Conservation (phyloP, 2,797 vertebrate genomes). For the Coregonus sp. region DNA sequence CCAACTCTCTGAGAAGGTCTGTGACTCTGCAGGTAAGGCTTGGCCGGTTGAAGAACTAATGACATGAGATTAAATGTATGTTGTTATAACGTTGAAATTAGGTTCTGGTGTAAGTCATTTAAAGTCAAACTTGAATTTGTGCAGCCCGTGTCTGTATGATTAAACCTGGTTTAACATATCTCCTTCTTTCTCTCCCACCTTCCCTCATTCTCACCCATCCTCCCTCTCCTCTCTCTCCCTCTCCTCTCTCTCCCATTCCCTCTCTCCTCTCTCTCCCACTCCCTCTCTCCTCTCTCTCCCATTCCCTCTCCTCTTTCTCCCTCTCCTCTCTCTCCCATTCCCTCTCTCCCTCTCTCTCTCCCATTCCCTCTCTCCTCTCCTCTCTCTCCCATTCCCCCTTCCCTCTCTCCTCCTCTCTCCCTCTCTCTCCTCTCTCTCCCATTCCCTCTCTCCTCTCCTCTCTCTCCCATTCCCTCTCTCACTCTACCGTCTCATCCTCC, state of each 20-base stretch:
- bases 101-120: not conserved
- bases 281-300: too few relatives aligned
- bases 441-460: not conserved
- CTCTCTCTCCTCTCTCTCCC: not conserved
- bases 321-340: too few relatives aligned
- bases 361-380: not conserved
- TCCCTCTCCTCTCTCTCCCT: not conserved
- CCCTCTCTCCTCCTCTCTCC: not conserved
- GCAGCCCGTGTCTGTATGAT: not conserved
- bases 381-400: too few relatives aligned
- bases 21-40: constrained; percentile 86
- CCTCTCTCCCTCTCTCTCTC: too few relatives aligned
- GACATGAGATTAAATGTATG: not conserved
- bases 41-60: not conserved
- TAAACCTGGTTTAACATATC: not conserved
- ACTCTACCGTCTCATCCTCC: too few relatives aligned
- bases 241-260: too few relatives aligned
- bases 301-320: too few relatives aligned
- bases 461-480: not conserved
- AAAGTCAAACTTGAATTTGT: not conserved
- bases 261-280: too few relatives aligned
- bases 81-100: not conserved
- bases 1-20: constrained; percentile 90
- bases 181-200: not conserved
- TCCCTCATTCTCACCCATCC: not conserved